Base-by-base conservation (phyloP, 1,140 invertebrate species). In the Drosophila kohkoa region DNA sequence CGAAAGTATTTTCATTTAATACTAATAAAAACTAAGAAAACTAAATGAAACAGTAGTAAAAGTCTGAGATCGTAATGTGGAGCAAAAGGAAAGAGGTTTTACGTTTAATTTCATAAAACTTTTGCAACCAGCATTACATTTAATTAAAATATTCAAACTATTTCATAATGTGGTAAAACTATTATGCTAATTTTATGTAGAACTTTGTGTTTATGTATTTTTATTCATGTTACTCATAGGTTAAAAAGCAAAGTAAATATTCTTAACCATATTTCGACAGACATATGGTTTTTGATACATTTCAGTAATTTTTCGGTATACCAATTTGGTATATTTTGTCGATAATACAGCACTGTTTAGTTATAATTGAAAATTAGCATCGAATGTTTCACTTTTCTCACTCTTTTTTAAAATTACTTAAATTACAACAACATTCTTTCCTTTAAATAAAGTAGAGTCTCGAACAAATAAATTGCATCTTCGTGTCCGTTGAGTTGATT, bases 401-500 rank as follows among this genome's bases (percentile, higher is more conserved):
- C 20, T 25, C 20, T 3, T 25, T 25, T 25, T 25, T 25, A 4
- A 25, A 0, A 25, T 0, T 25, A 43, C n/a, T 43, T 43, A 13
- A 43, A 13, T 13, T 6, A 4, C 8, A 41, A 4, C 8, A 41
- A 41, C 41, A 43, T 43, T 43, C 3, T 5, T 25, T 4, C 3
- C 5, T 13, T n/a, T 6, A 43, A n/a, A n/a, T 43, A n/a, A 43
- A 13, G 41, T 43, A 13, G n/a, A 11, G n/a, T 2, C 38, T 3
- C 8, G 2, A 41, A 11, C 3, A 58, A 25, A 25, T 25, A 25
- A 25, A 59, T 13, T 70, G 77, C 63, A 75, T 30, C 59, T 54
- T 7, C 16, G 32, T 41, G 45, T 10, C 30, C 30, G n/a, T 52
- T 38, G 11, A 48, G 13, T 51, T 49, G 72, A 82, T 79, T 83